These are phyloP conservation scores for Aplysia californica DNA, from an alignment of 1,140 invertebrate species.

Conservation along the genomic window DNA sequence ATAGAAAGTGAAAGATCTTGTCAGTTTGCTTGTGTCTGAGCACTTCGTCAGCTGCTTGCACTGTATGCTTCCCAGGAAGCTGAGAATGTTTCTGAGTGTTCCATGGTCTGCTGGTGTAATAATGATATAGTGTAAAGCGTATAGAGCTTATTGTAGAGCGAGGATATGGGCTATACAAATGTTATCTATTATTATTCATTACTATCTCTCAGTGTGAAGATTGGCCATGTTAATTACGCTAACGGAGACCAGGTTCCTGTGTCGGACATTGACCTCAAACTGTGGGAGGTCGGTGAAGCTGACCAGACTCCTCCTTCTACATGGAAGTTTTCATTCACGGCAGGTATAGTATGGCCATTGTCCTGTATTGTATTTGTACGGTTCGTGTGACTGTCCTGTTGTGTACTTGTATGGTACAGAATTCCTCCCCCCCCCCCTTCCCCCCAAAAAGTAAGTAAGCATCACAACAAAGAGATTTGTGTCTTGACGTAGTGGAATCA, in stretches of 20 bases:
- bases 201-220: slow-evolving; percentile 49
- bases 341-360: slow-evolving; percentile 37
- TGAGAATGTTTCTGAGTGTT: neutral
- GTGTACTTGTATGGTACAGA: neutral
- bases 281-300: slow-evolving; percentile 49
- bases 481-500: too few species aligned
- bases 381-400: neutral
- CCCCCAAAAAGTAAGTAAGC: neutral
- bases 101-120: neutral
- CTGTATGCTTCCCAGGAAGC: neutral
- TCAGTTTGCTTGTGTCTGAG: too few species aligned
- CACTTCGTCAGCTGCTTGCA: neutral
- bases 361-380: neutral
- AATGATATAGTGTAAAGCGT: neutral
- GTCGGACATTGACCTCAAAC: slow-evolving; percentile 42
- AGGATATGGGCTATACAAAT: neutral
- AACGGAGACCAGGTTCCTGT: slow-evolving; percentile 47
- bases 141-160: neutral
- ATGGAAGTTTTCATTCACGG: slow-evolving; percentile 52
- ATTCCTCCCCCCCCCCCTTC: neutral
- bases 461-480: too few species aligned
- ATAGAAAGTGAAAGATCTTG: too few species aligned
- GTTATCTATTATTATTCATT: neutral
- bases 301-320: slow-evolving; percentile 41
- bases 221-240: slow-evolving; percentile 52